Base-by-base conservation (phyloP, 2,888 invertebrate genomes). In the Hemithea aestivaria region DNA sequence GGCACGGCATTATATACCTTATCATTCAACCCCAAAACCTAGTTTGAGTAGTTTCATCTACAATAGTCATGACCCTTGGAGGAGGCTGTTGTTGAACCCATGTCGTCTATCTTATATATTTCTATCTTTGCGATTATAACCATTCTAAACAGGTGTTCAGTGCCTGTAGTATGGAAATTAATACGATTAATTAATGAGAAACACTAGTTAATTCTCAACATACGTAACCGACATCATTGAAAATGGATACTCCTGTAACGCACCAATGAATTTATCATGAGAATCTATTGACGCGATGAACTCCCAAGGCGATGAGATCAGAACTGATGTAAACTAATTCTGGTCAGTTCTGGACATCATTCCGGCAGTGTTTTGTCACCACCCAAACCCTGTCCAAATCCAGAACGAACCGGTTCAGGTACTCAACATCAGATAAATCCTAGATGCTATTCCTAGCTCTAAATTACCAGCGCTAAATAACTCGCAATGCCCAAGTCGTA, bases 231-330 rank as follows among this genome's bases (percentile, higher is more conserved):
- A 55, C 53, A 58, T 55, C 27, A 61, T 62, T 62, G 58, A 61
- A 57, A 62, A 52, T 56, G 46, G 54, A 64, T 61, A 58, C 29
- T 47, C 37, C 28, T 36, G 46, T 49, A 51, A 54, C 50, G 40
- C 35, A 53, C 56, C 51, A 61, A 63, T 65, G 43, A 62, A 62
- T 66, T 57, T 59, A 65, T 62, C 56, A 59, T 61, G 48, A 57
- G 55, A 27, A 26, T 20, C 25, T 61, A 51, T 55, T 41, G 40
- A 40, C 37, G 42, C 33, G 47, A 53, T 39, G 40, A 42, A 21
- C 24, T 29, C 43, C 49, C 55, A 51, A 44, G 35, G 40, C 33
- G 35, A 26, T 21, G 12, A 34, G 12, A 34, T 28, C 4, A 25
- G 25, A 45, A 35, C 49, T 27, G 42, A 40, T 23, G 29, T 7